Percentiles rank a stretch among this genome's conserved stretches.
Evolutionary conservation across 1,140 invertebrate species (phyloP).

Genomic region (Aphidius gifuensis): DNA sequence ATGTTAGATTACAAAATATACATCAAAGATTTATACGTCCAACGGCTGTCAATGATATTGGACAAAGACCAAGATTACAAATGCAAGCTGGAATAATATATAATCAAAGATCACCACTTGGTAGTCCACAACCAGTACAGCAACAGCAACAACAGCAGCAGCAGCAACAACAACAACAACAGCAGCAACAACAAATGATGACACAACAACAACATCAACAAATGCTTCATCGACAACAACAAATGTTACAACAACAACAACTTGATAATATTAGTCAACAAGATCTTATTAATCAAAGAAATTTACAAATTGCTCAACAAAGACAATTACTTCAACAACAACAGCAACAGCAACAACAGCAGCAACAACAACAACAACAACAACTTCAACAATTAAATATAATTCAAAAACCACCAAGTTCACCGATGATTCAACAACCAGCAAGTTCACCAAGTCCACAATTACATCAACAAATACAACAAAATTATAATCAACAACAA

Average conservation of each 20-base stretch:
- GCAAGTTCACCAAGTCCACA: slow-evolving; percentile 59
- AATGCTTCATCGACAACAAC: slow-evolving; percentile 44
- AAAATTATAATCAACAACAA: slow-evolving; percentile 48
- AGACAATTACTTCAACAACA: slow-evolving; percentile 51
- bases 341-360: slow-evolving; percentile 56
- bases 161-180: slow-evolving; percentile 39
- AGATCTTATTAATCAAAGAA: slow-evolving; percentile 41
- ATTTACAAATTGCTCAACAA: slow-evolving; percentile 53
- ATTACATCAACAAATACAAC: slow-evolving; percentile 57
- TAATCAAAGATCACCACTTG: slow-evolving; percentile 47
- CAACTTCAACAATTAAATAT: slow-evolving; percentile 45
- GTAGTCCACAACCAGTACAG: slow-evolving; percentile 43
- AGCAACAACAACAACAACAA: slow-evolving; percentile 41
- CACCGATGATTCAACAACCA: slow-evolving; percentile 58
- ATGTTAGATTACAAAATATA: slow-evolving; percentile 40
- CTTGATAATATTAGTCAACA: slow-evolving; percentile 35
- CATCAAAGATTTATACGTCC: slow-evolving; percentile 49
- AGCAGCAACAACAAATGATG: slow-evolving; percentile 48
- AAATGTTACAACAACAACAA: slow-evolving; percentile 43
- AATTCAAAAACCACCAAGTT: slow-evolving; percentile 52
- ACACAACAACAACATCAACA: slow-evolving; percentile 36
- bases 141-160: slow-evolving; percentile 35
- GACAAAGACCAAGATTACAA: slow-evolving; percentile 47
- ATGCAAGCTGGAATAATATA: slow-evolving; percentile 47
- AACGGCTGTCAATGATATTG: slow-evolving; percentile 37